A percentile compares a stretch with the other conserved stretches of the same genome.
phyloP scores from a whole-genome alignment of 2,113 vertebrate species.

The Menura novaehollandiae region DNA sequence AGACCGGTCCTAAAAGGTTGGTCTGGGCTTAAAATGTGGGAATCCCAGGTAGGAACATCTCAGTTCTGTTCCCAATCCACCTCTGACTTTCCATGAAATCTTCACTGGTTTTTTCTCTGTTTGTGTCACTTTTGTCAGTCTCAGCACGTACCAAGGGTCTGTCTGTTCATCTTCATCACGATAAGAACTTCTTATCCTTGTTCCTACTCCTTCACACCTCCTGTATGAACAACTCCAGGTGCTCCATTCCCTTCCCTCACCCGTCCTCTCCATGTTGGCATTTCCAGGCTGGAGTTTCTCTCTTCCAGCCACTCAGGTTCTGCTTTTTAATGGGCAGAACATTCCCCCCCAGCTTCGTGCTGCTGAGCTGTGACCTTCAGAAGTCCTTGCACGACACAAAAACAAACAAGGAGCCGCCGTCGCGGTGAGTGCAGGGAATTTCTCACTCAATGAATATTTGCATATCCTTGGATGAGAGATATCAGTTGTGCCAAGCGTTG shows the following conservation, averaged over 20 bases:
- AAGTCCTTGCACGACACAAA: background rate
- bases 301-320: background rate
- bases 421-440: background rate
- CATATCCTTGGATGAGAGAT: background rate
- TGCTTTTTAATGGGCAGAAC: background rate
- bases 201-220: background rate
- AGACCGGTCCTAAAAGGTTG: background rate
- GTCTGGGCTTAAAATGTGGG: background rate
- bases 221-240: background rate
- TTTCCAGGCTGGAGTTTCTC: background rate
- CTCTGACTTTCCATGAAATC: background rate
- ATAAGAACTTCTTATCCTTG: accelerated
- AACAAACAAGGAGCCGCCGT: background rate
- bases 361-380: background rate
- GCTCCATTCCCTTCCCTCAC: background rate
- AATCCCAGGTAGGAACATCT: accelerated
- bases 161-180: accelerated
- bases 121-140: background rate
- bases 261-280: background rate
- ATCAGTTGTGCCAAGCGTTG: background rate
- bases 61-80: background rate
- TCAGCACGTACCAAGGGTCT: background rate
- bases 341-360: background rate
- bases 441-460: background rate
- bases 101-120: background rate